A percentile compares a stretch with the other conserved stretches of the same genome.
These are phyloP conservation scores for Smutsia gigantea DNA, from an alignment of 2,797 vertebrate species.

Conservation along the genomic window DNA sequence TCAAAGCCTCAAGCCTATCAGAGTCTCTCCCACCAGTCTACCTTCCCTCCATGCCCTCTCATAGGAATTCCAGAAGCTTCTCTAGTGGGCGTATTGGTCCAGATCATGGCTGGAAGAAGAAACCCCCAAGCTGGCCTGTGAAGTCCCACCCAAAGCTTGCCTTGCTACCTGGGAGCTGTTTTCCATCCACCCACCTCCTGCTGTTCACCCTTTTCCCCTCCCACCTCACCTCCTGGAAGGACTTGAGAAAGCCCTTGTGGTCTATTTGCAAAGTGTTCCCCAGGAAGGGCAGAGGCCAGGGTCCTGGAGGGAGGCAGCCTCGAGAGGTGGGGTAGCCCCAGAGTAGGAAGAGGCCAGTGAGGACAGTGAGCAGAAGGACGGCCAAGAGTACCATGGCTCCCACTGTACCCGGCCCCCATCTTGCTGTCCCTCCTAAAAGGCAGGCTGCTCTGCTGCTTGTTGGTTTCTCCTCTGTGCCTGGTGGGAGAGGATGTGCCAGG, in stretches of 20 bases:
- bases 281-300: slow-evolving; percentile 65
- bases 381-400: not conserved
- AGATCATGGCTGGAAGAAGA: not conserved
- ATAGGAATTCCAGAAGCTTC: not conserved
- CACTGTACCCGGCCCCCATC: no score
- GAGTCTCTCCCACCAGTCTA: not conserved
- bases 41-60: not conserved
- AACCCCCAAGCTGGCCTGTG: not conserved
- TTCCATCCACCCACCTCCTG: not conserved
- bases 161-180: not conserved
- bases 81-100: not conserved
- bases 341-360: not conserved
- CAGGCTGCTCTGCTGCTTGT: not conserved
- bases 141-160: not conserved
- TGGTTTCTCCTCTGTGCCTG: not conserved
- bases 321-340: fast-evolving
- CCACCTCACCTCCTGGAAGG: not conserved
- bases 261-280: slow-evolving; percentile 78
- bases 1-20: not conserved
- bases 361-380: not conserved
- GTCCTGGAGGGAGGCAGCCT: slow-evolving; percentile 54
- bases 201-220: fast-evolving
- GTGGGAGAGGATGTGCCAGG: not conserved
- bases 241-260: slow-evolving; percentile 10
- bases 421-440: not conserved